Evolutionary conservation across 2,113 vertebrate species (phyloP).

Genomic region (Pholis gunnellus): DNA sequence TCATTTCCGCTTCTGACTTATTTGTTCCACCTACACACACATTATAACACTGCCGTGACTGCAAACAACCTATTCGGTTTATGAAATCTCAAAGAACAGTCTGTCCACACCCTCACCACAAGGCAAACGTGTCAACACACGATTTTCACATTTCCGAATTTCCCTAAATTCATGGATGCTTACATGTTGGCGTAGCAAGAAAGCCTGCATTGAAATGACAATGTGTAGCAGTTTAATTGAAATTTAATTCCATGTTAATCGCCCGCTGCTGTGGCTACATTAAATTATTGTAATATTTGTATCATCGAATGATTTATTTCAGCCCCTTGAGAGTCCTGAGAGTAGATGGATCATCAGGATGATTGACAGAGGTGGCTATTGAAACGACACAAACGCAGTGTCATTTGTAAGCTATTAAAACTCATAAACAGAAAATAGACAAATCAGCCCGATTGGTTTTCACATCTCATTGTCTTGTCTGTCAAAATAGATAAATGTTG

Average conservation of each 20-base stretch:
- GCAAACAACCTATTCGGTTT: conserved; percentile 44
- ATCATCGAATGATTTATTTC: conserved; percentile 36
- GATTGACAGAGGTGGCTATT: conserved; percentile 8
- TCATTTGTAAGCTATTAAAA: conserved; percentile 14
- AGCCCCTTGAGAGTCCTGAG: conserved; percentile 15
- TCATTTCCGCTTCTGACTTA: conserved; percentile 65
- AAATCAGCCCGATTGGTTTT: not conserved
- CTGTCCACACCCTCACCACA: conserved; percentile 62
- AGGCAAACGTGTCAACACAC: conserved; percentile 52
- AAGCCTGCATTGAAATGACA: conserved; percentile 14
- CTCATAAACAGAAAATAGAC: not conserved
- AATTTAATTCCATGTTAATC: conserved; percentile 56
- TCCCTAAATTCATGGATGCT: conserved; percentile 26
- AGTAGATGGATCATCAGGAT: conserved; percentile 8
- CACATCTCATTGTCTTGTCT: conserved; percentile 5
- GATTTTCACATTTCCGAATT: conserved; percentile 53
- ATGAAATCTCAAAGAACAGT: conserved; percentile 62
- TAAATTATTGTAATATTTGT: conserved; percentile 41
- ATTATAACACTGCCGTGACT: conserved; percentile 54
- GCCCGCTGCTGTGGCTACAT: conserved; percentile 22
- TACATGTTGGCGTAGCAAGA: conserved; percentile 15
- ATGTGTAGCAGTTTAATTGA: conserved; percentile 43
- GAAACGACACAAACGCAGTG: not conserved
- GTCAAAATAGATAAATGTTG: conserved; percentile 4
- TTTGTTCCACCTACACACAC: conserved; percentile 67